phyloP scores from a whole-genome alignment of 2,888 invertebrate genomes.

The Apamea monoglypha region DNA sequence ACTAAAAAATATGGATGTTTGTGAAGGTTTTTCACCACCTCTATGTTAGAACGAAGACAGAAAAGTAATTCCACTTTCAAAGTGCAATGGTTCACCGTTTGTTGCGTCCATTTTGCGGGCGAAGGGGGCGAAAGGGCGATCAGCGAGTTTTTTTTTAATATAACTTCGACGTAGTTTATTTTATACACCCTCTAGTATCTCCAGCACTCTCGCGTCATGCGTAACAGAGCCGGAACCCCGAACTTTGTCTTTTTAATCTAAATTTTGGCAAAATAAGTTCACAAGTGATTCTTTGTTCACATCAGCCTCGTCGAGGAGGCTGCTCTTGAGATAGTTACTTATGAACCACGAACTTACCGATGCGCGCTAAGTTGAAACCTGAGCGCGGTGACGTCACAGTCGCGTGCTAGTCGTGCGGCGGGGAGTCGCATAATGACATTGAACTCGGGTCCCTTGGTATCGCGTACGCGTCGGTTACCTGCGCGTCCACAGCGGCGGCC shows the following conservation, averaged over 20 bases:
- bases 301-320: neutral
- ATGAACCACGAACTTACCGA: constrained; percentile 62
- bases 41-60: too few species aligned
- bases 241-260: neutral
- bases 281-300: neutral
- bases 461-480: constrained; percentile 60
- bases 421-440: neutral
- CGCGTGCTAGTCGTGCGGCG: neutral
- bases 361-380: neutral
- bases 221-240: neutral
- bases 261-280: too few species aligned
- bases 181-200: neutral
- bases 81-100: too few species aligned
- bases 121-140: too few species aligned
- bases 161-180: neutral
- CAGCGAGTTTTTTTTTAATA: too few species aligned
- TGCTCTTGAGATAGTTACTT: neutral
- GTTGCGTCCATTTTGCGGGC: too few species aligned
- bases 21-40: too few species aligned
- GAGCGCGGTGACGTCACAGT: neutral
- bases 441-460: neutral
- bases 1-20: constrained; percentile 34
- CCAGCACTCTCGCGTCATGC: too few species aligned
- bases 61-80: too few species aligned
- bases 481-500: constrained; percentile 87